phyloP scores from a whole-genome alignment of 2,113 vertebrate genomes.

The Stegostoma tigrinum region DNA sequence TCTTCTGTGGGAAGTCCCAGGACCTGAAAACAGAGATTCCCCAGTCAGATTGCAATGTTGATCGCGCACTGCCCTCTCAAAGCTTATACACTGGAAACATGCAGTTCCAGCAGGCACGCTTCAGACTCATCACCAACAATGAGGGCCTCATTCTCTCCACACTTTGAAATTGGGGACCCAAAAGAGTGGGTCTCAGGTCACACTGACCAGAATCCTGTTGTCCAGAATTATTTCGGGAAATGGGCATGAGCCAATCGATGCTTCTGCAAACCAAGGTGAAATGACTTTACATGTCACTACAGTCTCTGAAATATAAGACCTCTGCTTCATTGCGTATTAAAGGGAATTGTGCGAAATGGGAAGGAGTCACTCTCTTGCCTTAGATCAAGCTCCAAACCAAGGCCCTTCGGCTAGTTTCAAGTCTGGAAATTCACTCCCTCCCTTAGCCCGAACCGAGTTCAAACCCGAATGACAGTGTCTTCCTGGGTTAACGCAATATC shows the following conservation, averaged over 20 bases:
- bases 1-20: slow-evolving; percentile 71
- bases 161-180: neutral
- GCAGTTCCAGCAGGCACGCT: neutral
- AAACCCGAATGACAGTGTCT: neutral
- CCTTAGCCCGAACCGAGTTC: neutral
- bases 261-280: neutral
- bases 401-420: neutral
- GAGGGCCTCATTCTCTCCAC: neutral
- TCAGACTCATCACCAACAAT: neutral
- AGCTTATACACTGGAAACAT: neutral
- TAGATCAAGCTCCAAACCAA: neutral
- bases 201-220: neutral
- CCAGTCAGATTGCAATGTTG: neutral
- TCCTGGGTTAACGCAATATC: too few species aligned
- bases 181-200: neutral
- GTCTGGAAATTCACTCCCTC: neutral
- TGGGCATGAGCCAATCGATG: too few species aligned
- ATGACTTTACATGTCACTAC: neutral
- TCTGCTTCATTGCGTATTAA: neutral
- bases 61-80: too few species aligned
- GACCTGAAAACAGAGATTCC: slow-evolving; percentile 54
- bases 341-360: neutral
- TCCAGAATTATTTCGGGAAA: neutral
- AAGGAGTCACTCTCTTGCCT: too few species aligned
- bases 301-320: neutral